Conservation (phyloP, 2,797 vertebrate species). For the Spondyliosoma cantharus region DNA sequence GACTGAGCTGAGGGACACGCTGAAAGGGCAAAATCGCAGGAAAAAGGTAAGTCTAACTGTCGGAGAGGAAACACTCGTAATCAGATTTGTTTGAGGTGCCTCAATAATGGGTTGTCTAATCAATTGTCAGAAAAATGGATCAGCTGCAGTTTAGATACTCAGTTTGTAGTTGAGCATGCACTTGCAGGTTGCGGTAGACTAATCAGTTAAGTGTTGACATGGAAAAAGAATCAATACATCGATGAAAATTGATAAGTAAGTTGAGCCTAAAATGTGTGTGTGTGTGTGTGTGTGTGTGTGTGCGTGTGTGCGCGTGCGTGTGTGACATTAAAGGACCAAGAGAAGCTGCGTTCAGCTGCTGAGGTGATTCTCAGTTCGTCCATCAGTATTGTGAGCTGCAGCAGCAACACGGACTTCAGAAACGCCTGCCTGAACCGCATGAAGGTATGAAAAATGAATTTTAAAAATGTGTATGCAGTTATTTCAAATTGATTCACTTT, state of each 20-base stretch:
- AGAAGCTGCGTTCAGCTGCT: conserved; percentile 71
- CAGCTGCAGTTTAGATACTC: background rate
- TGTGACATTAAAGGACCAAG: conserved; percentile 68
- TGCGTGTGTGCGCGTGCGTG: conserved; percentile 27
- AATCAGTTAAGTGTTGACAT: background rate
- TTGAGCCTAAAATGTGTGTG: background rate
- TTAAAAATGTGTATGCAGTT: background rate
- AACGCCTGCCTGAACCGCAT: conserved; percentile 80
- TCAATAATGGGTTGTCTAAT: background rate
- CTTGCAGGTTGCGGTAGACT: background rate
- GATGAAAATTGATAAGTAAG: background rate
- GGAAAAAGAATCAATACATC: background rate
- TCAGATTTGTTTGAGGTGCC: accelerated
- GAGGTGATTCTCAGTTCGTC: conserved; percentile 79
- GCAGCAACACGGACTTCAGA: conserved; percentile 82
- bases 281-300: conserved; percentile 32
- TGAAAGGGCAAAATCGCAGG: conserved; percentile 58
- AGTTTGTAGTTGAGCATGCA: background rate
- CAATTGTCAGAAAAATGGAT: background rate
- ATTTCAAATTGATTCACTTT: background rate
- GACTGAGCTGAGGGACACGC: conserved; percentile 63
- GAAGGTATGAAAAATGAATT: conserved; percentile 71
- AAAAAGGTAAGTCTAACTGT: conserved; percentile 59
- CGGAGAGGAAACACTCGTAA: background rate
- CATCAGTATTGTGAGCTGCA: conserved; percentile 80